Evolutionary conservation across 2,797 vertebrate genomes (phyloP), one percentile per base, ranked within the genome.

Genomic region (Sebastiscus tertius): DNA sequence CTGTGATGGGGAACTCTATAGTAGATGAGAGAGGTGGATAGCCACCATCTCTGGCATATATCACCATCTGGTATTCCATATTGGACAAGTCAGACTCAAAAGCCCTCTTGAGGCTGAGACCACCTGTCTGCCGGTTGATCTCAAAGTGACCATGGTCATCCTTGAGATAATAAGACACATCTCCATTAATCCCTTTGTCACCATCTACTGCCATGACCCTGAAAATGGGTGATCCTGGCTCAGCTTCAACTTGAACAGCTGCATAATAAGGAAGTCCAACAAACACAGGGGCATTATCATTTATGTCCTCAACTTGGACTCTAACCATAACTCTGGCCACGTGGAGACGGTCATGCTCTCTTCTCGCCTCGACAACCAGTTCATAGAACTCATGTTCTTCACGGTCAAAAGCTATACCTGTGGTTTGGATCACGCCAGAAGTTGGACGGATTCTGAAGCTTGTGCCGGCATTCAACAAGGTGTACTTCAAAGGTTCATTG

Each of bases 71-170:
- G 80, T 99, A 99, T 83, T 99, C 98, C 81, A 97, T 95, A 85
- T 98, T 99, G n/a, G 98, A 98, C 76, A 99, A 93, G 82, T 99
- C 98, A 1, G 97, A 97, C 87, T 98, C 97, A 91, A 99, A 99
- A 18, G 97, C 93, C 86, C 95, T 97, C 81, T 97, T 97, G 69
- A 99, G 96, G 49, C 90, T 95, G 67, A 99, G 94, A 1, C 95
- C 96, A 16, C 99, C 99, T 16, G 96, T 96, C 61, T 84, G 89
- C 16, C 94, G 94, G 85, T 98, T 96, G 55, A 99, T 99, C 93
- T 98, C 96, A 94, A 99, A 99, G 94, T 99, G 98, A 13, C 96
- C 96, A 0, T 98, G 95, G 87, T 98, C 97, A 73, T 99, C 97
- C 86, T 96, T 96, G 22, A 99, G 94, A 85, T 97, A 93, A 77